Conservation (phyloP, 2,797 vertebrate species). For the Masticophis lateralis region DNA sequence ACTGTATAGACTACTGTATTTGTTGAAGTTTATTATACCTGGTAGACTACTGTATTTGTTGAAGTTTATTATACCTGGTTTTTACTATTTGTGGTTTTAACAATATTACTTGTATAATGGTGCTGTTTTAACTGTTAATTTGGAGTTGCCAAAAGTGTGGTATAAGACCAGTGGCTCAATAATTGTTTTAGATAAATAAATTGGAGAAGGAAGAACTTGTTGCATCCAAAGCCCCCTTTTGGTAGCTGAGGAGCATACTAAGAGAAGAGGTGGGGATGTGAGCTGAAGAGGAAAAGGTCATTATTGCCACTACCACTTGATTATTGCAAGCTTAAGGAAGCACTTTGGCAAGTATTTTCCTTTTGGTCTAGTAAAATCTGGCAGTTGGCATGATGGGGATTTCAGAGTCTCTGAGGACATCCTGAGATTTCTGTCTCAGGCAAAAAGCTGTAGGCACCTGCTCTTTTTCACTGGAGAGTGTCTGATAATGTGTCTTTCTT, state of each 20-base stretch:
- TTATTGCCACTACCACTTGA: background rate
- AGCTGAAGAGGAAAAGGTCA: background rate
- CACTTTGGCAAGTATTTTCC: background rate
- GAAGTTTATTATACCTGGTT: background rate
- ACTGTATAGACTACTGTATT: background rate
- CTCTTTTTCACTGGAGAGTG: conserved; percentile 38
- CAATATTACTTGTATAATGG: background rate
- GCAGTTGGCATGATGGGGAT: background rate
- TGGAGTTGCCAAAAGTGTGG: background rate
- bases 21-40: background rate
- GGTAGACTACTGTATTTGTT: background rate
- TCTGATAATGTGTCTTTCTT: conserved; percentile 45
- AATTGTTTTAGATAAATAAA: background rate
- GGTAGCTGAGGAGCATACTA: background rate
- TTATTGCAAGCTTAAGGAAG: background rate
- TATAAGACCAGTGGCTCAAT: background rate
- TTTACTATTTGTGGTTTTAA: background rate
- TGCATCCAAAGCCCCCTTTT: background rate
- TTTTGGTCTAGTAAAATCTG: background rate
- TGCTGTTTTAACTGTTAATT: background rate
- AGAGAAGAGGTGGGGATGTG: background rate
- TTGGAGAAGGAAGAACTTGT: background rate
- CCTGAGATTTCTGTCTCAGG: conserved; percentile 40
- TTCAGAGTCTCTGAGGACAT: conserved; percentile 34
- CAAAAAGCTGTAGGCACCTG: conserved; percentile 47